Evolutionary conservation across 1,140 invertebrate species (phyloP), one percentile per base, ranked within the genome.

Genomic region (Formica exsecta): DNA sequence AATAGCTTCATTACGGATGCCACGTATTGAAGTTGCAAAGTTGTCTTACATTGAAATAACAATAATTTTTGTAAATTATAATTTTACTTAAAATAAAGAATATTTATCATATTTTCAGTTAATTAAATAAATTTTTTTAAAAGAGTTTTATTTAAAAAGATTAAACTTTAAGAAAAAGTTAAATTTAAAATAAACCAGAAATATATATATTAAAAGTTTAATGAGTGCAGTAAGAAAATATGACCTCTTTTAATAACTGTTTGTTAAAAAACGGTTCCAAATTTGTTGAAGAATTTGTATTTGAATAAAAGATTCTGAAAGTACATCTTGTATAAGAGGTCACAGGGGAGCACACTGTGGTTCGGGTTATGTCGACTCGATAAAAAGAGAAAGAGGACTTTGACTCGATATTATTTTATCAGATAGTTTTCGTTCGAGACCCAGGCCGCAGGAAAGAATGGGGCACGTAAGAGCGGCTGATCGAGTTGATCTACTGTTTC

Each of bases 401-500:
- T 54, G 66, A 70, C 66, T 84, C 57, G 79, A 89, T 90, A 87
- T 89, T 87, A 65, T 85, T 89, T 87, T 79, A 76, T 88, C 75
- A 87, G 70, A 75, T 76, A 88, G 81, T 61, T 88, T 74, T 80
- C 70, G 84, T 54, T 64, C 48, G 19, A 70, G 57, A 83, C 41
- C 36, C 48, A 51, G 62, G 64, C 68, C 41, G 32, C 41, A 57
- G 59, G 54, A 80, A 77, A 81, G 62, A 81, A 71, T 75, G 32
- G 71, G 36, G 66, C 73, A 70, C 57, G 44, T 59, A 79, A 87
- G 73, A 89, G 68, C 32, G 64, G 59, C 54, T 71, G 88, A 84
- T 89, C 75, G 68, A 76, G 41, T 90, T 89, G 89, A 87, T 90
- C 74, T 85, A 87, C 66, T 66, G 85, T 76, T 87, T 89, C 64